Percentiles rank a stretch among this genome's conserved stretches.
Evolutionary conservation across 2,113 vertebrate species (phyloP).

Genomic region (Daubentonia madagascariensis): DNA sequence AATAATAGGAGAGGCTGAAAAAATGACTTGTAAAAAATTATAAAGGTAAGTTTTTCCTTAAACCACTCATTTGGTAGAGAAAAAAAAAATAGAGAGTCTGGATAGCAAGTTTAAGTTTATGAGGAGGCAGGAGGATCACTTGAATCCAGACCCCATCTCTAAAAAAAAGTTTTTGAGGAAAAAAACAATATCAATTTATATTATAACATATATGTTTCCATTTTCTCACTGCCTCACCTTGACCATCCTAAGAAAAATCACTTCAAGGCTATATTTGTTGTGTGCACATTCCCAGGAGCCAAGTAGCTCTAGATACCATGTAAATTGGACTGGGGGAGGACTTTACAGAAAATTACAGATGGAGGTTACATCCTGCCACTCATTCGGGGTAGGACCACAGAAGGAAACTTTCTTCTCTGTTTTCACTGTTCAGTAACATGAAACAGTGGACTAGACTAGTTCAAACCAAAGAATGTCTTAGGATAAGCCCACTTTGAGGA

Average conservation of each 20-base stretch:
- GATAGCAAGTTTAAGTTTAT: background rate
- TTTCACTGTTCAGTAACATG: background rate
- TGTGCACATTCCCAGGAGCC: background rate
- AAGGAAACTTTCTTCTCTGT: background rate
- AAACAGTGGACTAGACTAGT: background rate
- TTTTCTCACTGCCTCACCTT: background rate
- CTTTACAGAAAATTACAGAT: slow-evolving; percentile 21
- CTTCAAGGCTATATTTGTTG: background rate
- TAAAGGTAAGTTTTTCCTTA: slow-evolving; percentile 24
- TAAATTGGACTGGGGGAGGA: background rate
- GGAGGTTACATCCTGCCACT: background rate
- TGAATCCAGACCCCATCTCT: too few species aligned
- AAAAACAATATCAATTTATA: background rate
- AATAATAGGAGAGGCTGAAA: background rate
- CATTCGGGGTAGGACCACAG: background rate
- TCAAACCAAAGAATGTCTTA: background rate
- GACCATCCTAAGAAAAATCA: slow-evolving; percentile 4
- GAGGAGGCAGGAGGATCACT: background rate
- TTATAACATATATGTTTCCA: background rate
- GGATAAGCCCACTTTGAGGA: background rate
- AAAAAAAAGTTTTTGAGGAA: background rate
- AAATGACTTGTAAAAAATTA: background rate
- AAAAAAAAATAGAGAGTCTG: background rate
- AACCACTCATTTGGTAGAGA: background rate
- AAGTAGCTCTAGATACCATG: background rate